Percentiles rank a stretch among this genome's conserved stretches.
Evolutionary conservation across 37 sponge, comb jelly and placozoan genomes (phyloP).

Genomic region (Ianthella basta): DNA sequence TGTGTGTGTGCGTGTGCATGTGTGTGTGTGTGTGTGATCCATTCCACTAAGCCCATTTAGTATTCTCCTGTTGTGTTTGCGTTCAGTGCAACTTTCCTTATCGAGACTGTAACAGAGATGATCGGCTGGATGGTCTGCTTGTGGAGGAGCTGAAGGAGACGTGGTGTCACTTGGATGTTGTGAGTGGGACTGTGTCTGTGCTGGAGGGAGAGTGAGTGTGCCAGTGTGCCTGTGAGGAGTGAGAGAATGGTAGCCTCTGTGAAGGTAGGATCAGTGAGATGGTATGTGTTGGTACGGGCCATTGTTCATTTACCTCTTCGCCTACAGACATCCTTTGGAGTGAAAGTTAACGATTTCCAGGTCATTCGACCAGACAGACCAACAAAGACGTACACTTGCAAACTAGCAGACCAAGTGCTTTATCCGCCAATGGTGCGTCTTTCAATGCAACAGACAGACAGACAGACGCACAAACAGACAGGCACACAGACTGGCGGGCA

Average conservation of each 20-base stretch:
- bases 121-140: slow-evolving; percentile 71
- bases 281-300: not conserved
- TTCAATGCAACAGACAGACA: not conserved
- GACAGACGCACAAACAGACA: not conserved
- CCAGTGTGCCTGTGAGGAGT: slow-evolving; percentile 5
- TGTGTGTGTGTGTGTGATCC: slow-evolving; percentile 25
- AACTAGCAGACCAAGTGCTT: slow-evolving; percentile 49
- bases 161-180: slow-evolving; percentile 83
- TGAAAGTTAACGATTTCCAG: slow-evolving; percentile 36
- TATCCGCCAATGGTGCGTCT: slow-evolving; percentile 55
- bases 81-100: slow-evolving; percentile 84
- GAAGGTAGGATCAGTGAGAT: not conserved
- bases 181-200: slow-evolving; percentile 11
- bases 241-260: not conserved
- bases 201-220: not conserved
- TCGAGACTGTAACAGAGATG: slow-evolving; percentile 40
- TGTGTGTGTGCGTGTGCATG: slow-evolving; percentile 25
- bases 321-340: slow-evolving; percentile 32
- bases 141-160: slow-evolving; percentile 85
- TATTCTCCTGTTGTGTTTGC: too few species aligned
- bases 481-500: too few species aligned
- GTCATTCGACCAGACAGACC: slow-evolving; percentile 32
- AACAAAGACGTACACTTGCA: slow-evolving; percentile 28
- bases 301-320: not conserved
- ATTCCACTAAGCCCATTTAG: too few species aligned